A percentile compares a stretch with the other conserved stretches of the same genome.
phyloP scores from a whole-genome alignment of 2,113 vertebrate genomes.

The Anser cygnoides region DNA sequence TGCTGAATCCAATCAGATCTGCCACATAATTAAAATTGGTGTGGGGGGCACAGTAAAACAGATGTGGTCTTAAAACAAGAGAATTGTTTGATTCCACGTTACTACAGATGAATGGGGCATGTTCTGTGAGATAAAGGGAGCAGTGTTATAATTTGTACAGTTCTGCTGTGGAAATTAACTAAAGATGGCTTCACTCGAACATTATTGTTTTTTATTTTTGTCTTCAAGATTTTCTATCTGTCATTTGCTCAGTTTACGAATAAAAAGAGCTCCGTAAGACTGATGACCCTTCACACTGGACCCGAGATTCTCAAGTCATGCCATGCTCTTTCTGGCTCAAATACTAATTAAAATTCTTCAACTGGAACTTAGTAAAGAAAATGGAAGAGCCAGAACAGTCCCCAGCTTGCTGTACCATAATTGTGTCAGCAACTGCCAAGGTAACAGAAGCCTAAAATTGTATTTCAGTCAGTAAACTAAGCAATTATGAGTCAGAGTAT shows the following conservation, averaged over 20 bases:
- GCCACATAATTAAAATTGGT: constrained; percentile 69
- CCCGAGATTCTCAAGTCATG: neutral
- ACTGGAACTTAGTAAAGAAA: constrained; percentile 20
- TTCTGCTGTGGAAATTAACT: constrained; percentile 14
- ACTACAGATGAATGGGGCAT: constrained; percentile 35
- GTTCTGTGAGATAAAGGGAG: constrained; percentile 38
- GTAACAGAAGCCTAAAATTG: constrained; percentile 61
- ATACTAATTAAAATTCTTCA: constrained; percentile 23
- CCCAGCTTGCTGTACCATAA: constrained; percentile 1
- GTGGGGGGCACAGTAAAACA: constrained; percentile 54
- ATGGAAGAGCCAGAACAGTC: neutral
- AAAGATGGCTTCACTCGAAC: neutral
- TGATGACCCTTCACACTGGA: neutral
- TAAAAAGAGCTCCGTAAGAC: neutral
- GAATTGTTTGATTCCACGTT: constrained; percentile 55
- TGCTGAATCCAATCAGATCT: constrained; percentile 69
- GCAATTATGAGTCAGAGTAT: constrained; percentile 55
- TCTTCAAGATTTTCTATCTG: neutral
- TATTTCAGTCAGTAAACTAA: constrained; percentile 62
- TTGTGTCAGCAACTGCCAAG: constrained; percentile 38
- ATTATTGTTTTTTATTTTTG: neutral
- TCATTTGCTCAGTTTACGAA: constrained; percentile 8
- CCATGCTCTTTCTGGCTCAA: neutral
- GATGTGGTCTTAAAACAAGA: constrained; percentile 65
- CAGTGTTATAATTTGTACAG: constrained; percentile 48